Conservation (phyloP, 2,113 vertebrate genomes). For the Cyprinodon tularosa region DNA sequence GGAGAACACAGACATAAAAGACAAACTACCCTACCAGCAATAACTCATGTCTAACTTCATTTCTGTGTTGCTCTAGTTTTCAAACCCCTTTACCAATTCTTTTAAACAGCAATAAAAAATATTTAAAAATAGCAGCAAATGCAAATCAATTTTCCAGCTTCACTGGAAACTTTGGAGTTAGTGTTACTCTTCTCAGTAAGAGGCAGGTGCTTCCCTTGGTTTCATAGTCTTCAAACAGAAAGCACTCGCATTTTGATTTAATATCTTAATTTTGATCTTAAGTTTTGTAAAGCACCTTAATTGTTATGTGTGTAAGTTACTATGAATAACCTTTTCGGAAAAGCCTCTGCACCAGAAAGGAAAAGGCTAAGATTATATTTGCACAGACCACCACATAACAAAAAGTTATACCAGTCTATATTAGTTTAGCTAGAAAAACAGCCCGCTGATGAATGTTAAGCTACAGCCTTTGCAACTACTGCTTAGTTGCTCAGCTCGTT, state of each 20-base stretch:
- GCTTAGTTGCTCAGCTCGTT: too few species aligned
- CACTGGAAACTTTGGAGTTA: background rate
- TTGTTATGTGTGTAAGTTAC: too few species aligned
- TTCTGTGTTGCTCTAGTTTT: background rate
- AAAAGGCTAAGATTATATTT: background rate
- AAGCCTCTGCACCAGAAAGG: too few species aligned
- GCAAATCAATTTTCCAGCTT: background rate
- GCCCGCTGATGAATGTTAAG: too few species aligned
- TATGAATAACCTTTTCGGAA: background rate
- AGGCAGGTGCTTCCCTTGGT: too few species aligned
- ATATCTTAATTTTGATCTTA: too few species aligned
- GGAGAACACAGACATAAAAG: background rate
- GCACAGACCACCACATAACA: background rate
- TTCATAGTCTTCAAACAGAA: background rate
- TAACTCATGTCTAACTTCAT: background rate
- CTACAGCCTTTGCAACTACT: too few species aligned
- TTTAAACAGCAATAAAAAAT: background rate
- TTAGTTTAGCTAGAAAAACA: background rate
- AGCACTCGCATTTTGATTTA: background rate
- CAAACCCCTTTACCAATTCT: background rate
- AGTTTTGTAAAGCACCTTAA: too few species aligned
- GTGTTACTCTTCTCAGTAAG: background rate
- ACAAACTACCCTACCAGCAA: background rate
- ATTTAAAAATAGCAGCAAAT: background rate
- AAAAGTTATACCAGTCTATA: background rate